Conservation (phyloP, 2,113 vertebrate species). For the Tinamus guttatus region DNA sequence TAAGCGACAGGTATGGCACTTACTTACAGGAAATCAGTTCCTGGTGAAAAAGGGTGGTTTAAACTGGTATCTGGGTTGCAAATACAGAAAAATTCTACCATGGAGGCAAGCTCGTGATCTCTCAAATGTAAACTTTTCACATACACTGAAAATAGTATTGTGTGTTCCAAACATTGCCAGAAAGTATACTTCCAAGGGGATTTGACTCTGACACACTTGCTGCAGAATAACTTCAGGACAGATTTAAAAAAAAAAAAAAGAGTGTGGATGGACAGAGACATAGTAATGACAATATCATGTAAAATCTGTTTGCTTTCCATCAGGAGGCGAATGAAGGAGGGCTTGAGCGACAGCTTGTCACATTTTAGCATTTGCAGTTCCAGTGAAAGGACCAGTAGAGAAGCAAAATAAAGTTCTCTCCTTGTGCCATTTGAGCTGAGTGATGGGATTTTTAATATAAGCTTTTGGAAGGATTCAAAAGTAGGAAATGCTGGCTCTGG, state of each 20-base stretch:
- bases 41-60: neutral
- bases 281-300: neutral
- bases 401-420: neutral
- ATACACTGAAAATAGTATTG: neutral
- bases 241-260: neutral
- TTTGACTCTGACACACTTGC: neutral
- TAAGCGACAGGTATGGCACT: neutral
- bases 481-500: neutral
- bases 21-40: neutral
- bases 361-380: neutral
- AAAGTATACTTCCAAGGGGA: neutral
- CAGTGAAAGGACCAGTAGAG: neutral
- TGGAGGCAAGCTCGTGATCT: neutral
- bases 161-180: neutral
- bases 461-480: constrained; percentile 20
- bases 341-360: neutral
- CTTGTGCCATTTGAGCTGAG: neutral
- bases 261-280: neutral
- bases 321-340: neutral
- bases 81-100: neutral
- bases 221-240: neutral
- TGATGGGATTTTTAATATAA: neutral
- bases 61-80: neutral
- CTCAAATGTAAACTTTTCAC: neutral
- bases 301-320: neutral